A percentile compares a stretch with the other conserved stretches of the same genome.
Conservation (phyloP, 2,888 invertebrate genomes). For the Nomada fabriciana region DNA sequence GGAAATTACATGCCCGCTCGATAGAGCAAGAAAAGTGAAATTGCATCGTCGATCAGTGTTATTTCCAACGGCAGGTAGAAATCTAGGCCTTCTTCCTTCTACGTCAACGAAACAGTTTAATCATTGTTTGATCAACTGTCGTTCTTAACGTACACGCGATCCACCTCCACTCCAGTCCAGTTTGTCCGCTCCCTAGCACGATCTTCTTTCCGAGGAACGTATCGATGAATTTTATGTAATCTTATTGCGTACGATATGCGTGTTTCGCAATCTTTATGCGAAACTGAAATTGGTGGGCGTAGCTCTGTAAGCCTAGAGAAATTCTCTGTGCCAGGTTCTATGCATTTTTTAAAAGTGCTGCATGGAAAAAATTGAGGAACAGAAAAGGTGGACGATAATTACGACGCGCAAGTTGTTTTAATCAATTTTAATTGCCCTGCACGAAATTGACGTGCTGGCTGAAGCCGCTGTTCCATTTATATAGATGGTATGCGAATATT, state of each 20-base stretch:
- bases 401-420: background rate
- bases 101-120: conserved; percentile 1
- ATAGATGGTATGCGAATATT: background rate
- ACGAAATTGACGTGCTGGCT: background rate
- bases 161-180: no score
- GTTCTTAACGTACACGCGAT: background rate
- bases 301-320: background rate
- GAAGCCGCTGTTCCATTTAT: background rate
- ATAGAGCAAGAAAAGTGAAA: conserved; percentile 55
- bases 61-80: conserved; percentile 35
- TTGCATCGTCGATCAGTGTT: conserved; percentile 16
- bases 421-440: background rate
- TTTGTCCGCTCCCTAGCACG: no score
- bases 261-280: background rate
- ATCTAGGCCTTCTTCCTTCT: conserved; percentile 24
- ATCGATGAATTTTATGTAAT: conserved; percentile 17
- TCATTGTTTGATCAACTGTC: conserved; percentile 1
- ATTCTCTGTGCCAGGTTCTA: no score
- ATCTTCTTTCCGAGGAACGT: background rate
- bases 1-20: conserved; percentile 38
- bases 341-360: no score
- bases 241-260: background rate
- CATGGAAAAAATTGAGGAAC: no score
- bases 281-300: background rate
- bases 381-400: no score